A percentile compares a stretch with the other conserved stretches of the same genome.
phyloP scores from a whole-genome alignment of 2,888 invertebrate genomes.

The Eristalinus aeneus region DNA sequence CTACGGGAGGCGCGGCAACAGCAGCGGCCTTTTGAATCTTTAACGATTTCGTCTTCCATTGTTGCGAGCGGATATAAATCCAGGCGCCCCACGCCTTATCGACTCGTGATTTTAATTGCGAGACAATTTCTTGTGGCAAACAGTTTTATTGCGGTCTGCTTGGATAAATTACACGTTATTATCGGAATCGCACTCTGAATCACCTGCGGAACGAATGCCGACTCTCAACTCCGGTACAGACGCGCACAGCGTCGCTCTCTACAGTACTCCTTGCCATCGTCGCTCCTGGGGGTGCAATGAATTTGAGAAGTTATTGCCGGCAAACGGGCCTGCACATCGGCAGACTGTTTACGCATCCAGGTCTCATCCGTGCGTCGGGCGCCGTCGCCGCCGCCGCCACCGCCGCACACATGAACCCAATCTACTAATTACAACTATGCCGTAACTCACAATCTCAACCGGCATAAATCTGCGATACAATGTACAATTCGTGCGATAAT shows the following conservation, averaged over 20 bases:
- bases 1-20: neutral
- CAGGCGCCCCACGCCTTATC: constrained; percentile 28
- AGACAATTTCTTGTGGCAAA: constrained; percentile 68
- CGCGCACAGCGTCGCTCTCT: neutral
- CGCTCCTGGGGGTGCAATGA: constrained; percentile 67
- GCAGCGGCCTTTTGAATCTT: constrained; percentile 33
- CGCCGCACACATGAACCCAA: constrained; percentile 45
- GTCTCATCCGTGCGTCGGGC: neutral
- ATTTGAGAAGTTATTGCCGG: constrained; percentile 65
- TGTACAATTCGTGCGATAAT: constrained; percentile 52
- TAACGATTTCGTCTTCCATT: constrained; percentile 46
- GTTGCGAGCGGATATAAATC: constrained; percentile 21
- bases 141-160: constrained; percentile 68
- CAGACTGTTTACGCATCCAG: neutral
- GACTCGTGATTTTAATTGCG: constrained; percentile 69
- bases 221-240: neutral
- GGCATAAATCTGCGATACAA: constrained; percentile 54
- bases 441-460: constrained; percentile 63
- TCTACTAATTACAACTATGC: constrained; percentile 67
- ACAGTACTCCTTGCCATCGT: constrained; percentile 2
- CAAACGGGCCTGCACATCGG: constrained; percentile 4
- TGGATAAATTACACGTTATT: constrained; percentile 70
- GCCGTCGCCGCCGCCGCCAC: neutral
- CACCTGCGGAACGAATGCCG: constrained; percentile 59
- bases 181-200: constrained; percentile 49